A percentile compares a stretch with the other conserved stretches of the same genome.
Conservation (phyloP, 2,888 invertebrate genomes). For the Calliphora vomitoria region DNA sequence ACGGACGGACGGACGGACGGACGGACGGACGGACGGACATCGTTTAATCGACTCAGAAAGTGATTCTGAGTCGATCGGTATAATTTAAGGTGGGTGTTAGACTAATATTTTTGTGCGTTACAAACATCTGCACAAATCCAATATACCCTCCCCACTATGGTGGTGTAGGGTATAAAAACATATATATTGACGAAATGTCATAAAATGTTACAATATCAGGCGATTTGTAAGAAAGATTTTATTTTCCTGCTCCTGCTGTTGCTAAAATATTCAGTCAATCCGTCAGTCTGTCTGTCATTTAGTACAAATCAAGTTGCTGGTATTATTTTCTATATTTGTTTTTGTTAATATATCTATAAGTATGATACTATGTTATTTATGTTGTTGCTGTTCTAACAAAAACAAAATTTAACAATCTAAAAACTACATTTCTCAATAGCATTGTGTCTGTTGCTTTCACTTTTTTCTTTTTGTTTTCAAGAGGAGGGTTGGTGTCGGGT, state of each 20-base stretch:
- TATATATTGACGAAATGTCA: background rate
- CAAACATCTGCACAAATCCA: too few relatives aligned
- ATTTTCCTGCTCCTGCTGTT: background rate
- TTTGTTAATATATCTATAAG: background rate
- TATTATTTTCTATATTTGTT: background rate
- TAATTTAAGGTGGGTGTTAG: too few relatives aligned
- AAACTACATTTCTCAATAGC: slow-evolving; percentile 14
- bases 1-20: too few relatives aligned
- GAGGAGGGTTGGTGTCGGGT: too few relatives aligned
- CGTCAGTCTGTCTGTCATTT: background rate
- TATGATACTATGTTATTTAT: background rate
- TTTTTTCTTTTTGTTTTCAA: background rate
- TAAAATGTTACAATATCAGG: background rate
- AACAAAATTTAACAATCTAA: background rate
- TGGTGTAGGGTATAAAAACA: too few relatives aligned
- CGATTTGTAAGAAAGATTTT: background rate
- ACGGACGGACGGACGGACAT: too few relatives aligned
- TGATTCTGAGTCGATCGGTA: too few relatives aligned
- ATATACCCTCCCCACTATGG: too few relatives aligned
- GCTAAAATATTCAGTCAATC: background rate
- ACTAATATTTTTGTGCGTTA: too few relatives aligned
- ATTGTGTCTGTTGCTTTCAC: slow-evolving; percentile 5
- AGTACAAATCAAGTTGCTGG: background rate
- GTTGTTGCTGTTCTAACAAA: background rate
- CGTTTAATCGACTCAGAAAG: too few relatives aligned